Evolutionary conservation across 2,888 invertebrate genomes (phyloP).

Genomic region (Malacosoma neustria): DNA sequence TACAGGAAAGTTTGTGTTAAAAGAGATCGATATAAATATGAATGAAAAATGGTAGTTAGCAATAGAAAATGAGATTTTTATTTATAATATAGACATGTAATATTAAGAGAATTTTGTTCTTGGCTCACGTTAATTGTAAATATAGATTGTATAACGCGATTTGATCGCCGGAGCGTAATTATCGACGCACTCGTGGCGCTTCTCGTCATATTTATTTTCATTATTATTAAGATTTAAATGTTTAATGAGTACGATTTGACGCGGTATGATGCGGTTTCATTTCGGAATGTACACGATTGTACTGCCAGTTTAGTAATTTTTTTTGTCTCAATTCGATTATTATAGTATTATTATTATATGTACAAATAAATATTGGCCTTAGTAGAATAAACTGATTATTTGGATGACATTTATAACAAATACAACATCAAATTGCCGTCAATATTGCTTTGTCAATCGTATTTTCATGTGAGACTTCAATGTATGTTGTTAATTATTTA

Average conservation of each 20-base stretch:
- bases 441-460: neutral
- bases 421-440: neutral
- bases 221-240: constrained; percentile 35
- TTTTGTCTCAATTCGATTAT: too few relatives aligned
- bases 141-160: constrained; percentile 44
- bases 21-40: constrained; percentile 11
- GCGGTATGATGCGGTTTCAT: neutral
- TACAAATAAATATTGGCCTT: too few relatives aligned
- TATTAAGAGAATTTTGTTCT: constrained; percentile 30
- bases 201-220: constrained; percentile 41
- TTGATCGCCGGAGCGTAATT: constrained; percentile 28
- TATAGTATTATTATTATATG: too few relatives aligned
- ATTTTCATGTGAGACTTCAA: constrained; percentile 22
- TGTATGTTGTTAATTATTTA: constrained; percentile 22
- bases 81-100: constrained; percentile 29
- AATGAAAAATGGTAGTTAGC: constrained; percentile 26
- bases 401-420: too few relatives aligned
- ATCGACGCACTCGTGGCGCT: constrained; percentile 31
- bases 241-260: constrained; percentile 28
- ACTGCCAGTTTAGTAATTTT: too few relatives aligned
- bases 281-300: too few relatives aligned
- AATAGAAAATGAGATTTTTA: constrained; percentile 33
- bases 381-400: too few relatives aligned
- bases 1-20: constrained; percentile 3
- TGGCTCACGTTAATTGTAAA: constrained; percentile 49